Evolutionary conservation across 2,797 vertebrate species (phyloP).

Genomic region (Sphenopsis melanotis): DNA sequence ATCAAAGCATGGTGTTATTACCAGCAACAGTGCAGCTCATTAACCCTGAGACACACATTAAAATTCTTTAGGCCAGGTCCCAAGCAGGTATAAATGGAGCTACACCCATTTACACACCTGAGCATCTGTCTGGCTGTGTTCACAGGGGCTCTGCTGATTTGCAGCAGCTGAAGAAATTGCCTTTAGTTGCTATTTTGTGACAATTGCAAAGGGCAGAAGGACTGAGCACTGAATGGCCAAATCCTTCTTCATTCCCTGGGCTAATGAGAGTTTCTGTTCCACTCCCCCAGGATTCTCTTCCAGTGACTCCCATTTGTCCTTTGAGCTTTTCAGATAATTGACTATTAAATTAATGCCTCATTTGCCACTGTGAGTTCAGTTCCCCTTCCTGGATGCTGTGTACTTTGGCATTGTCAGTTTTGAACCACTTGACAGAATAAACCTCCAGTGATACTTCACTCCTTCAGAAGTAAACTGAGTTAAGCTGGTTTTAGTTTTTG

Average conservation of each 20-base stretch:
- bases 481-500: background rate
- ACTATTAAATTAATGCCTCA: constrained; percentile 25
- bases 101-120: constrained; percentile 20
- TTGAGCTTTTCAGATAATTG: constrained; percentile 47
- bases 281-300: background rate
- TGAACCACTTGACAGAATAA: background rate
- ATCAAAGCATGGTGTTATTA: constrained; percentile 52
- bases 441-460: background rate
- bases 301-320: constrained; percentile 30
- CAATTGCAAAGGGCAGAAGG: background rate
- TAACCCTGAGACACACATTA: constrained; percentile 52
- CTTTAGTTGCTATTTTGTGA: background rate
- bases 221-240: background rate
- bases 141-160: background rate
- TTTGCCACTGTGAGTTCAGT: constrained; percentile 3
- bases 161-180: background rate
- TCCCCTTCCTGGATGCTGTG: constrained; percentile 15
- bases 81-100: constrained; percentile 23
- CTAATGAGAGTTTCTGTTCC: background rate
- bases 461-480: background rate
- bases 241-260: background rate
- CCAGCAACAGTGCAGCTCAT: constrained; percentile 47
- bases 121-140: background rate
- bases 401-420: constrained; percentile 15
- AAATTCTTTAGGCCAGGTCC: constrained; percentile 49